phyloP scores from a whole-genome alignment of 64 coral and sea anemone genomes.

The Montipora capricornis region DNA sequence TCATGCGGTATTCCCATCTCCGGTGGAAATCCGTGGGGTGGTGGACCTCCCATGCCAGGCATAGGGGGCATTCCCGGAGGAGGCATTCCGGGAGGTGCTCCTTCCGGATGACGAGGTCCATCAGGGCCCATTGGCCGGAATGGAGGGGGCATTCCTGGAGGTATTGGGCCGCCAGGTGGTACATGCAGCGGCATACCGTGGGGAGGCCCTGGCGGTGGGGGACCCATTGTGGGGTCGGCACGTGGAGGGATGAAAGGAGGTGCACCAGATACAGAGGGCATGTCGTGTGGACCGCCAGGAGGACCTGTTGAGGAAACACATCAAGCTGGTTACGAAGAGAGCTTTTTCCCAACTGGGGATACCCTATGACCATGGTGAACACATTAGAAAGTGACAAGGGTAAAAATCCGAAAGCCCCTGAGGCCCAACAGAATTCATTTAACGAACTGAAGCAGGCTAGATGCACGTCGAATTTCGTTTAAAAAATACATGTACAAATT shows the following conservation, averaged over 20 bases:
- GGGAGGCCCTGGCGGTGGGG: slow-evolving; percentile 67
- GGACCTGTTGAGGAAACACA: not conserved
- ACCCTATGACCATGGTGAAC: no score
- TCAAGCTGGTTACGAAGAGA: not conserved
- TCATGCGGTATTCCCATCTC: slow-evolving; percentile 74
- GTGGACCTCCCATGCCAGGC: slow-evolving; percentile 71
- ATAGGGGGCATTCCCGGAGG: slow-evolving; percentile 89
- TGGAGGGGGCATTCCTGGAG: slow-evolving; percentile 62
- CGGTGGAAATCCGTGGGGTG: slow-evolving; percentile 80
- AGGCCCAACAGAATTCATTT: no score
- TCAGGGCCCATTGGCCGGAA: slow-evolving; percentile 70
- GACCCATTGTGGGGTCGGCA: slow-evolving; percentile 61
- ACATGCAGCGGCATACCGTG: slow-evolving; percentile 70
- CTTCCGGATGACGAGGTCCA: slow-evolving; percentile 66
- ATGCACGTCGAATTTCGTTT: no score
- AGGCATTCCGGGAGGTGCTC: slow-evolving; percentile 65
- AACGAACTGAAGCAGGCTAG: no score
- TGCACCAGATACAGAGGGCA: slow-evolving; percentile 81
- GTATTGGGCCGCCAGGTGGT: slow-evolving; percentile 68
- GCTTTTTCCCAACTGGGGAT: no score
- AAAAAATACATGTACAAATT: no score
- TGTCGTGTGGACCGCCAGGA: slow-evolving; percentile 65
- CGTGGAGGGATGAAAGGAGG: slow-evolving; percentile 57
- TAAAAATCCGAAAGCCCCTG: no score
- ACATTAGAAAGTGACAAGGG: no score